These are phyloP conservation scores for Bombus superbus DNA, from an alignment of 1,140 invertebrate species.

Conservation along the genomic window DNA sequence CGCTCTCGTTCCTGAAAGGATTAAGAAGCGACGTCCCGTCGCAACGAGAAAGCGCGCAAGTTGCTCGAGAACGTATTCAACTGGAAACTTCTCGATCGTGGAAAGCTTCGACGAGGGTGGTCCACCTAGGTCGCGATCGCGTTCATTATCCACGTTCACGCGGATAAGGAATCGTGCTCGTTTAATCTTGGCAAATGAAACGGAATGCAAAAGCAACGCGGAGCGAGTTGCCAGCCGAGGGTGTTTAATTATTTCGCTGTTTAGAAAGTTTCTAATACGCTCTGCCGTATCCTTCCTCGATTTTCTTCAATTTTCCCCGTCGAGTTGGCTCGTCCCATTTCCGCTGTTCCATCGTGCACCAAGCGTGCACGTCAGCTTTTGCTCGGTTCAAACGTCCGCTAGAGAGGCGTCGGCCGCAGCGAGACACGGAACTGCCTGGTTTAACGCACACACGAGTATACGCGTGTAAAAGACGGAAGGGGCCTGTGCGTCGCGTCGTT, in stretches of 20 bases:
- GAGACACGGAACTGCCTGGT: not conserved
- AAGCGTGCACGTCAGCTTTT: not conserved
- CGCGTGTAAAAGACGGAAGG: too few relatives aligned
- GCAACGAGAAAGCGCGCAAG: not conserved
- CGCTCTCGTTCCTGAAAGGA: not conserved
- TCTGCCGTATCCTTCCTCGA: not conserved
- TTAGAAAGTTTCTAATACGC: constrained; percentile 18
- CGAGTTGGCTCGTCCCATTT: too few relatives aligned
- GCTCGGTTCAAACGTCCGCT: constrained; percentile 39
- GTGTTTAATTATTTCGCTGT: constrained; percentile 37
- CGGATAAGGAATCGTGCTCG: not conserved
- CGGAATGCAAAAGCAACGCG: constrained; percentile 11
- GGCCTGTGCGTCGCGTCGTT: not conserved
- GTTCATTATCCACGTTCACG: constrained; percentile 10
- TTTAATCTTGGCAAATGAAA: constrained; percentile 7
- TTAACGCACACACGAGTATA: not conserved
- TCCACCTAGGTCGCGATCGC: not conserved
- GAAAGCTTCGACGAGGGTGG: not conserved
- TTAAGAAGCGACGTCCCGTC: not conserved
- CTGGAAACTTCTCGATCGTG: not conserved
- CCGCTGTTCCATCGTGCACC: not conserved
- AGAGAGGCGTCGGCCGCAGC: constrained; percentile 21
- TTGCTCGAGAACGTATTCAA: not conserved
- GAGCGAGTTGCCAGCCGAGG: not conserved
- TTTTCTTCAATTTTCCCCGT: constrained; percentile 5